These are phyloP conservation scores for Bradysia coprophila DNA, from an alignment of 1,140 invertebrate species.

Conservation along the genomic window DNA sequence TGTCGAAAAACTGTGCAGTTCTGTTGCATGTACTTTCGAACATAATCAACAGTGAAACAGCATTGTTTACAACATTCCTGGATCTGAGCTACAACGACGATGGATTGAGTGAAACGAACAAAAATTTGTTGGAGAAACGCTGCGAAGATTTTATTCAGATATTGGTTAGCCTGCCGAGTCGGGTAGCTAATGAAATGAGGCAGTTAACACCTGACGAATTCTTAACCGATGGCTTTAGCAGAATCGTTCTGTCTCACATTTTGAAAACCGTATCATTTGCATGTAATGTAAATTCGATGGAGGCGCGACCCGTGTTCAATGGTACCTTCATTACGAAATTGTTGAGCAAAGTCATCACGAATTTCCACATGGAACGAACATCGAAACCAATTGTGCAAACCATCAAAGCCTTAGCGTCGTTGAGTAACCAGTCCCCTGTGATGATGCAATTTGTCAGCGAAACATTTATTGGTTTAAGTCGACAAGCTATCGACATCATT, in stretches of 20 bases:
- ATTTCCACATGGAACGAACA: constrained; percentile 26
- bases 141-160: constrained; percentile 31
- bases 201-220: constrained; percentile 34
- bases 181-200: constrained; percentile 42
- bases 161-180: constrained; percentile 40
- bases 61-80: background rate
- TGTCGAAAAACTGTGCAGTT: background rate
- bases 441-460: constrained; percentile 11
- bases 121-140: background rate
- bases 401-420: background rate
- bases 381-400: constrained; percentile 23
- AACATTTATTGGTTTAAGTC: constrained; percentile 20
- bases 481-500: constrained; percentile 24
- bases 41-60: too few relatives aligned
- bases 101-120: too few relatives aligned
- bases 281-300: constrained; percentile 19
- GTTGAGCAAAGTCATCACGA: constrained; percentile 36
- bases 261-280: constrained; percentile 36
- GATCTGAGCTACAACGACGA: background rate
- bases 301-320: constrained; percentile 23
- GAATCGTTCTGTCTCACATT: constrained; percentile 37
- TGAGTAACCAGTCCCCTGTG: background rate
- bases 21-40: background rate
- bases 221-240: constrained; percentile 31
- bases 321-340: constrained; percentile 29